These are phyloP conservation scores for Galeopsomyia nigrocyanea DNA, from an alignment of 2,888 invertebrate genomes.

Conservation along the genomic window DNA sequence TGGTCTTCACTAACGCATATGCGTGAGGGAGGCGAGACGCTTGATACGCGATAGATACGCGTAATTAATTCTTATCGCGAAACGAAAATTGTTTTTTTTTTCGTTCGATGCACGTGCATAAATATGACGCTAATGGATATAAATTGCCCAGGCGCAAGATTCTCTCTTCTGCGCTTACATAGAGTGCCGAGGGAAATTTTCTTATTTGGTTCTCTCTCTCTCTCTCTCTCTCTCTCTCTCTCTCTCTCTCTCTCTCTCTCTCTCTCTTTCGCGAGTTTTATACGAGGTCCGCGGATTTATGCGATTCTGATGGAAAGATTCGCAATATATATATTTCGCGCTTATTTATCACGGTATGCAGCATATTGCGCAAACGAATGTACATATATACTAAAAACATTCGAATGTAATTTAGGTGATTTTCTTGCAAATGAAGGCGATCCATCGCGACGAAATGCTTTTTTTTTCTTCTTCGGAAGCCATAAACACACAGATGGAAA, in stretches of 20 bases:
- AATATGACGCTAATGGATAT: slow-evolving; percentile 44
- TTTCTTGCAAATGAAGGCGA: too few relatives aligned
- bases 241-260: slow-evolving; percentile 21
- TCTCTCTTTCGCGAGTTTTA: slow-evolving; percentile 12
- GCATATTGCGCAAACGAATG: too few relatives aligned
- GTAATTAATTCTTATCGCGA: slow-evolving; percentile 43
- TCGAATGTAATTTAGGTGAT: too few relatives aligned
- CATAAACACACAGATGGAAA: too few relatives aligned
- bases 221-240: slow-evolving; percentile 17
- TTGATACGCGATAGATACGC: not conserved
- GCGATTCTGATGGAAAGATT: slow-evolving; percentile 19
- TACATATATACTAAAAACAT: too few relatives aligned
- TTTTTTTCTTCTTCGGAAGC: too few relatives aligned
- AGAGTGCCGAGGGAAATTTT: slow-evolving; percentile 13
- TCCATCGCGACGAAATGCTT: too few relatives aligned
- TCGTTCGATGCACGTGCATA: slow-evolving; percentile 29
- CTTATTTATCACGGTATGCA: too few relatives aligned
- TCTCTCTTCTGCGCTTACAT: slow-evolving; percentile 1
- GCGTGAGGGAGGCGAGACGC: not conserved
- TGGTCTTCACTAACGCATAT: not conserved
- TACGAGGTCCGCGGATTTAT: slow-evolving; percentile 9
- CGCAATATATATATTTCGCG: not conserved
- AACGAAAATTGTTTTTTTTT: slow-evolving; percentile 12
- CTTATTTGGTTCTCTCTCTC: slow-evolving; percentile 24
- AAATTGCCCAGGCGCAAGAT: slow-evolving; percentile 23